phyloP scores from a whole-genome alignment of 2,888 invertebrate species.

The Gonocerus acuteangulatus region DNA sequence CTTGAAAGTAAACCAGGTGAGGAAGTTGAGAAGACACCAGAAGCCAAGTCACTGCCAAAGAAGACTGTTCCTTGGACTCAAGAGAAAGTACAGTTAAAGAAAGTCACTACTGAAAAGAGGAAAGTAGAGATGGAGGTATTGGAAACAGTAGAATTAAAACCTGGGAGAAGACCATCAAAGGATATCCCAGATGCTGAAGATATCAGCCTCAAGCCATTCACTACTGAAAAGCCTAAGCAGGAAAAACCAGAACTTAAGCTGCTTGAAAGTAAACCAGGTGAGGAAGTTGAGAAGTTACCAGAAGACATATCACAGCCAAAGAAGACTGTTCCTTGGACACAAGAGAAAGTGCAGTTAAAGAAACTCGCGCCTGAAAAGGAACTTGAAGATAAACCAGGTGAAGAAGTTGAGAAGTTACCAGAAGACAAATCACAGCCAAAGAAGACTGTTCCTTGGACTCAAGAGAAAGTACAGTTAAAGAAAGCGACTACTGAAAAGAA shows the following conservation, averaged over 20 bases:
- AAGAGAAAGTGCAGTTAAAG: slow-evolving; percentile 16
- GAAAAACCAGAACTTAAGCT: background rate
- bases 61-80: slow-evolving; percentile 43
- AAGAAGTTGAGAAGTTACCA: background rate
- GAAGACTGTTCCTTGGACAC: slow-evolving; percentile 31
- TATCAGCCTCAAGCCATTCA: background rate
- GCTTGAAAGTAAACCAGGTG: background rate
- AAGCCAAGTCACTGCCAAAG: background rate
- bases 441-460: slow-evolving; percentile 7
- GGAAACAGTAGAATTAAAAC: slow-evolving; percentile 39
- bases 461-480: slow-evolving; percentile 4
- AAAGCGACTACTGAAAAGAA: slow-evolving; percentile 2
- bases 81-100: slow-evolving; percentile 42
- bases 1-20: background rate
- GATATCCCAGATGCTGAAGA: background rate
- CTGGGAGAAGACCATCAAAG: background rate
- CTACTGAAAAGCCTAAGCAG: background rate
- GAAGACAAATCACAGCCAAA: background rate
- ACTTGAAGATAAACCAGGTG: background rate
- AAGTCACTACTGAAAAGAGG: slow-evolving; percentile 36
- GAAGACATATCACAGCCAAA: background rate
- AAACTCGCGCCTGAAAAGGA: background rate
- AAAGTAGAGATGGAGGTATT: slow-evolving; percentile 20
- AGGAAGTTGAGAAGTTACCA: background rate
- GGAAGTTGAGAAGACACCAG: background rate